A percentile compares a stretch with the other conserved stretches of the same genome.
Evolutionary conservation across 2,797 vertebrate genomes (phyloP).

Genomic region (Dicrostonyx torquatus): DNA sequence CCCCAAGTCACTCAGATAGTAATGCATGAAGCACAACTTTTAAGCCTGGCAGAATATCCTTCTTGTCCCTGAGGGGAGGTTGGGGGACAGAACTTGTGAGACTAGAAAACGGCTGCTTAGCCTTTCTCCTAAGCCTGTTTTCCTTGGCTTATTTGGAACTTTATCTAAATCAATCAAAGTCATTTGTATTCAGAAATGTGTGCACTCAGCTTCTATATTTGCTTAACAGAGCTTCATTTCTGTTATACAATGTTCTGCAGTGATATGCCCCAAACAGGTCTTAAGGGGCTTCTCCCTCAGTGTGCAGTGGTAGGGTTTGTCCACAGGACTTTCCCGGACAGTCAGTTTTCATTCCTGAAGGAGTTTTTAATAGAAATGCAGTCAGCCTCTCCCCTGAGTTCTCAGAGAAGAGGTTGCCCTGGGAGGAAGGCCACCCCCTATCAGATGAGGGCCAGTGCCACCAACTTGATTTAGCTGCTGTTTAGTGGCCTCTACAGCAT

Average conservation of each 20-base stretch:
- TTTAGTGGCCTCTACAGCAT: neutral
- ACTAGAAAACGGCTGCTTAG: neutral
- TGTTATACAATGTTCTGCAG: neutral
- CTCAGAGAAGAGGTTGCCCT: neutral
- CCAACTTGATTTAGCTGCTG: neutral
- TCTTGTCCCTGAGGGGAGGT: neutral
- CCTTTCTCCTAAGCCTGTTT: conserved; percentile 50
- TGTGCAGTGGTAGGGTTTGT: neutral
- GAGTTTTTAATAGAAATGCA: conserved; percentile 3
- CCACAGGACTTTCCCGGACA: neutral
- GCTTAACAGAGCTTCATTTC: conserved; percentile 51
- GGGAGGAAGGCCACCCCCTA: neutral
- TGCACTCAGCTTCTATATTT: conserved; percentile 13
- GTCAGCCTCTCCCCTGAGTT: neutral
- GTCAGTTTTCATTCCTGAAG: conserved; percentile 42
- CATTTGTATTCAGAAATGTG: conserved; percentile 26
- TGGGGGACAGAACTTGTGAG: neutral
- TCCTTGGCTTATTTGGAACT: conserved; percentile 30
- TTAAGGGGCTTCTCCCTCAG: neutral
- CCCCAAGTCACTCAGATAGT: neutral
- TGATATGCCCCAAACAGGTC: neutral
- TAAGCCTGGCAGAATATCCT: neutral
- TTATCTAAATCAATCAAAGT: neutral
- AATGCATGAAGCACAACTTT: conserved; percentile 15
- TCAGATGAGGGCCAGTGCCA: neutral